These are phyloP conservation scores for Tricholaema leucomelas DNA, from an alignment of 2,113 vertebrate species.

Conservation along the genomic window DNA sequence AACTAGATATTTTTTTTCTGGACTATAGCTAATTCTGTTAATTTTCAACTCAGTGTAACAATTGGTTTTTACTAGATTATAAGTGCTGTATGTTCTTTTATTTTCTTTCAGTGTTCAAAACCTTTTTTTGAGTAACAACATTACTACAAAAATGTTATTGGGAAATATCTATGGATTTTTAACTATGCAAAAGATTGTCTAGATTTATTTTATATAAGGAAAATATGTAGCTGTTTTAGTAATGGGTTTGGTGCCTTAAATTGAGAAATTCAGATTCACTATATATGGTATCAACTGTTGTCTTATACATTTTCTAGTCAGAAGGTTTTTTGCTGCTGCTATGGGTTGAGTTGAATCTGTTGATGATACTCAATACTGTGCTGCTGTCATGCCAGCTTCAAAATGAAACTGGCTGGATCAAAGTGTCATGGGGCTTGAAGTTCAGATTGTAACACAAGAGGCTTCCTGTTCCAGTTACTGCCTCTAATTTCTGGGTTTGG, in stretches of 20 bases:
- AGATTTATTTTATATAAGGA: neutral
- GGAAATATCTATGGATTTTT: neutral
- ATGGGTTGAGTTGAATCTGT: too few species aligned
- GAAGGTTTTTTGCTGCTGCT: neutral
- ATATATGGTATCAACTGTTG: neutral
- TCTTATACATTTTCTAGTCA: neutral
- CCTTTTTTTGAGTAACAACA: accelerated
- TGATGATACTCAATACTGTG: too few species aligned
- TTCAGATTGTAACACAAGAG: too few species aligned
- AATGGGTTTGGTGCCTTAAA: neutral
- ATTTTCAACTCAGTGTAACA: too few species aligned
- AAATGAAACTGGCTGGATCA: too few species aligned
- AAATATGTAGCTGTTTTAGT: neutral
- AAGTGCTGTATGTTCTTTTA: neutral
- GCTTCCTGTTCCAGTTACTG: too few species aligned
- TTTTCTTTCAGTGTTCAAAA: neutral
- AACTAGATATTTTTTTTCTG: neutral
- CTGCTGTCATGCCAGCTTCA: too few species aligned
- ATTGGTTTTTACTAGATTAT: neutral
- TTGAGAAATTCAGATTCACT: neutral
- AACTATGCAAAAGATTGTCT: neutral
- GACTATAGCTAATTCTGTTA: neutral
- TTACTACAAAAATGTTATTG: neutral
- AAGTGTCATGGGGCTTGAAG: too few species aligned
- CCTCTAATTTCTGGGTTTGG: too few species aligned